Evolutionary conservation across 1,140 invertebrate species (phyloP), one percentile per base, ranked within the genome.

Genomic region (Psix sp.): DNA sequence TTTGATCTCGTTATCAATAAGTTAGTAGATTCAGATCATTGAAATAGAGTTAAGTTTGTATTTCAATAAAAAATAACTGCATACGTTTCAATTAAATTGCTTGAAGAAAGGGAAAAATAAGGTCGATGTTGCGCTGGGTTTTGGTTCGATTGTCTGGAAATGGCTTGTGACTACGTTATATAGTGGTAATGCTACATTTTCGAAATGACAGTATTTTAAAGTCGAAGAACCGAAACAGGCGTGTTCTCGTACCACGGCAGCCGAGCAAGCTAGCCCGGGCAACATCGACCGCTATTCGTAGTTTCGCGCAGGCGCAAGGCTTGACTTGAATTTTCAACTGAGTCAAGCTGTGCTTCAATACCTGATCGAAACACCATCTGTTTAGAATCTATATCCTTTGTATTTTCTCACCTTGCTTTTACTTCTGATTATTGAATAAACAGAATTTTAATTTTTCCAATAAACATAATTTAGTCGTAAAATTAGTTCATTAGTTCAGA

Each of bases 241-340:
- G 65, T 62, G 75, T 52, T 63, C 66, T 62, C 68, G 42, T 67
- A n/a, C 54, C 60, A 71, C 75, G 72, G 73, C 52, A 76, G 79
- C 76, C 71, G 71, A 79, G 66, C 80, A 79, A 78, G 78, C 78
- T 78, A 80, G 80, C 81, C 84, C 83, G 84, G 84, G 82, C 81
- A 85, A 82, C 82, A 86, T 86, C 84, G 84, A 86, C 84, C 84
- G 81, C 81, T 73, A 74, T 80, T 80, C 77, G 76, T 74, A 63
- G 54, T 73, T 56, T 76, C 54, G 80, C 84, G 83, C 84, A 75
- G 71, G 84, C 84, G 84, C 80, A 70, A 79, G 77, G 77, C 76
- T 62, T 56, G 24, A 59, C 52, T 70, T 78, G 78, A 79, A 79
- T 78, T 82, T 82, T 82, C 75, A 74, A 77, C 46, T 51, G 36